A percentile compares a stretch with the other conserved stretches of the same genome.
phyloP scores from a whole-genome alignment of 2,113 vertebrate species.

The Nansenia antarctica region DNA sequence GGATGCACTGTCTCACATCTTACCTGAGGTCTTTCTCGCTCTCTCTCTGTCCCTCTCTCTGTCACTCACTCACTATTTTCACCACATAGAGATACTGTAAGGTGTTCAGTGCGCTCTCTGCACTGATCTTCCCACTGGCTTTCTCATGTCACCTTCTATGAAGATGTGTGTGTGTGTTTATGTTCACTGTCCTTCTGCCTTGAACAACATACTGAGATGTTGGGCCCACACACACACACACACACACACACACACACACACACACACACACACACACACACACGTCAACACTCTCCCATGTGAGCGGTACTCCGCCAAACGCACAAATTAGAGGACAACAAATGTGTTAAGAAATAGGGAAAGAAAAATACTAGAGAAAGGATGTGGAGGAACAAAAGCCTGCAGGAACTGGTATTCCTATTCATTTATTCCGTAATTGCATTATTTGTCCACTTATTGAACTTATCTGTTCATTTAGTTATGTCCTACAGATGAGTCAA shows the following conservation, averaged over 20 bases:
- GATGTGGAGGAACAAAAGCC: conserved; percentile 4
- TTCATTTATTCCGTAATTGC: conserved; percentile 6
- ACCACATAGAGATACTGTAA: too few species aligned
- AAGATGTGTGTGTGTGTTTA: too few species aligned
- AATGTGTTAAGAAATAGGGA: not conserved
- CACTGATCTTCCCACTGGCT: too few species aligned
- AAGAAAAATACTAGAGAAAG: not conserved
- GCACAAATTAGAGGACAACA: not conserved
- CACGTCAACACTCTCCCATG: not conserved
- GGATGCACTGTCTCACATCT: too few species aligned
- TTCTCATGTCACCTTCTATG: too few species aligned
- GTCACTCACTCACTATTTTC: too few species aligned
- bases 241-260: not conserved
- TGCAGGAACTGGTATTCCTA: conserved; percentile 5
- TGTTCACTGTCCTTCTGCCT: too few species aligned
- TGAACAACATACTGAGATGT: too few species aligned
- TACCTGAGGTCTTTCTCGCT: too few species aligned
- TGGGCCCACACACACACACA: too few species aligned
- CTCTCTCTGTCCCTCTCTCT: too few species aligned
- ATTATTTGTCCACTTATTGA: not conserved
- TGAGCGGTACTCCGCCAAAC: conserved; percentile 7
- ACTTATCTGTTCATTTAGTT: not conserved
- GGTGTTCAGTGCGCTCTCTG: too few species aligned
- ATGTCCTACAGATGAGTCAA: conserved; percentile 3
- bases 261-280: not conserved